Evolutionary conservation across 2,888 invertebrate species (phyloP), one percentile per base, ranked within the genome.

Genomic region (Meganola albula): DNA sequence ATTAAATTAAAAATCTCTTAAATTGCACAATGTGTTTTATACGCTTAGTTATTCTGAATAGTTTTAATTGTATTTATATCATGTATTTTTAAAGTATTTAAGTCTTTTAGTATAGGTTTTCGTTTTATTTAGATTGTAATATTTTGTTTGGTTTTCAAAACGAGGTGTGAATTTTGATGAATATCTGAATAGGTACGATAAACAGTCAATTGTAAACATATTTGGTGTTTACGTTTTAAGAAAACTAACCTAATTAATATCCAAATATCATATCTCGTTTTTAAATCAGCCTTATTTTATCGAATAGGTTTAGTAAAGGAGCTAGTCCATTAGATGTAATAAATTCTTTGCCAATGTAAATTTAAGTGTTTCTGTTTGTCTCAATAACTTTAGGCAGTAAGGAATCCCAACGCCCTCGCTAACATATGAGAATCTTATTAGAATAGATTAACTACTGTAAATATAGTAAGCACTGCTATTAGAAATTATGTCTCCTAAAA

Each of bases 281-380:
- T 52, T 56, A 50, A 53, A 43, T 49, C 37, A 16, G 42, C 40
- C 8, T 35, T 24, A 52, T 49, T 51, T 46, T 57, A 53, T 39
- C 30, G 41, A 52, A 36, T 78, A 75, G 69, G 50, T 54, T 59
- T 74, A 77, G 53, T 64, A 62, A 78, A 75, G 82, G 77, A 83
- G 63, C 83, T 84, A 84, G 83, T 84, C 83, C 77, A 67, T 64
- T 80, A 78, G 68, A 58, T 46, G 52, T 70, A 74, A 63, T 64
- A 64, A 60, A 66, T 67, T 70, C 58, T 75, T 72, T 74, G 71
- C 70, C 69, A 70, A 66, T 63, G 47, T 66, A 60, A 53, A 48
- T 46, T 37, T 69, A 66, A 64, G 62, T 63, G 52, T 67, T 63
- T 41, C 27, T 10, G 32, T 48, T 50, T 63, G 63, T 74, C 69